Evolutionary conservation across 2,888 invertebrate species (phyloP), one percentile per base, ranked within the genome.

Genomic region (Apotomis betuletana): DNA sequence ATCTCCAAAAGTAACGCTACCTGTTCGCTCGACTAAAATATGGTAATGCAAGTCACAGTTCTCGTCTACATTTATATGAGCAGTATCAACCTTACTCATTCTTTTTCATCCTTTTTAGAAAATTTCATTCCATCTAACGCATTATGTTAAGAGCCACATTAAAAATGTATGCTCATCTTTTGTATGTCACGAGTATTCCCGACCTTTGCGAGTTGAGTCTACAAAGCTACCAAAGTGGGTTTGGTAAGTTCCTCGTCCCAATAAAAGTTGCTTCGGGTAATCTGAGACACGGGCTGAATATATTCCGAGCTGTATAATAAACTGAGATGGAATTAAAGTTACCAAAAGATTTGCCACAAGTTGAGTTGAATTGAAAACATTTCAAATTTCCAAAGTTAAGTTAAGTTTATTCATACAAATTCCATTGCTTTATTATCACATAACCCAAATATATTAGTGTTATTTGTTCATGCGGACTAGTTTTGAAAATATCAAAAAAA

Each of bases 221-320:
- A 75, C 70, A 67, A 76, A 77, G 72, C 77, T 74, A 64, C 69
- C 68, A 73, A 80, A 81, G 79, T 80, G 75, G 79, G 78, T 80
- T 80, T 69, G 75, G 77, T 76, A 82, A 82, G 77, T 83, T 81
- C 75, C 77, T 79, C 79, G 79, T 78, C 77, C 80, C 78, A 83
- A 83, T 85, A 85, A 83, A 83, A 85, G 80, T 85, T 83, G 78
- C 74, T 73, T 75, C 64, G 67, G 76, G 77, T 78, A 82, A 84
- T 83, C 80, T 80, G 77, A 74, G 76, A 80, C 82, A 81, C 73
- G 77, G 69, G 72, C 51, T 67, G 81, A 78, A 79, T 81, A 74
- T 76, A 74, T 72, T 68, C 55, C 67, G 70, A 74, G 67, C 55
- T 55, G 70, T 60, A 41, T 65, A 60, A 59, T 70, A 65, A 55